phyloP scores from a whole-genome alignment of 2,113 vertebrate genomes.

The Psittacula cyanocephala region DNA sequence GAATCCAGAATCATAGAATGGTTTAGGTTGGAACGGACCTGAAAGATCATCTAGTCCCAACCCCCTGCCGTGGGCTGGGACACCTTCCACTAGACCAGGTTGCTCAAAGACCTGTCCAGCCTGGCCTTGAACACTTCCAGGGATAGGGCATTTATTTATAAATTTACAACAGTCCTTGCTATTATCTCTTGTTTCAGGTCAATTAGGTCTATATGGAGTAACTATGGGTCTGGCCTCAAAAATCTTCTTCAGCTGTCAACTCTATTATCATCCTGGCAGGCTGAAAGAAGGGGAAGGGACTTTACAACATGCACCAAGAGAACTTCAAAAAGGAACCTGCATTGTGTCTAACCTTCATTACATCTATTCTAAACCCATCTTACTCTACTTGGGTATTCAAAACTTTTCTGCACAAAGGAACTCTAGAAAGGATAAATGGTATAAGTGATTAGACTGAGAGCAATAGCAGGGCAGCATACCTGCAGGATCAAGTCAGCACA shows the following conservation, averaged over 20 bases:
- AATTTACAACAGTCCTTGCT: not conserved
- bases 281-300: not conserved
- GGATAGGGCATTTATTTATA: not conserved
- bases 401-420: not conserved
- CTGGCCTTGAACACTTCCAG: not conserved
- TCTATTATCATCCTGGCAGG: not conserved
- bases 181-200: not conserved
- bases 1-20: not conserved
- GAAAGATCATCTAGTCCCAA: not conserved
- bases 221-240: not conserved
- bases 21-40: not conserved
- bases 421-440: not conserved
- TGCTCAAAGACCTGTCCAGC: not conserved
- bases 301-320: not conserved
- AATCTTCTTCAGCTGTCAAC: not conserved
- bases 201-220: not conserved
- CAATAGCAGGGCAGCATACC: not conserved
- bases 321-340: not conserved
- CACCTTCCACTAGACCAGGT: not conserved
- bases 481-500: not conserved
- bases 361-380: not conserved
- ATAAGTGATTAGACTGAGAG: not conserved
- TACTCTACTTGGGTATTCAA: not conserved
- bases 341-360: not conserved
- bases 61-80: no score